Conservation (phyloP, 1,140 invertebrate genomes). For the Phthorimaea operculella region DNA sequence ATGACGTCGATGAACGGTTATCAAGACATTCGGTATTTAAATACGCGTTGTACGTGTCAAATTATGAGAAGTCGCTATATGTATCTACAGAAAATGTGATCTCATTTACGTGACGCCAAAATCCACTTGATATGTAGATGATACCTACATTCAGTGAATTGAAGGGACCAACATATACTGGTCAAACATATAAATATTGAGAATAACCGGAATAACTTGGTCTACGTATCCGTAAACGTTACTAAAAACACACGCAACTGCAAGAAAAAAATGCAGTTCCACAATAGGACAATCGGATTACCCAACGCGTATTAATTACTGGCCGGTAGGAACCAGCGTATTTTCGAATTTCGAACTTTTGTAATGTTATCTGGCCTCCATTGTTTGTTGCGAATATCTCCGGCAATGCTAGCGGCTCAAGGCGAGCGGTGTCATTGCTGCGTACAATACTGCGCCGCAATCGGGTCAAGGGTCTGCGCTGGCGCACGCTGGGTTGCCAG, state of each 20-base stretch:
- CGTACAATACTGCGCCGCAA: conserved; percentile 58
- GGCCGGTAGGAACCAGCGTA: conserved; percentile 56
- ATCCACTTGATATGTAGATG: neutral
- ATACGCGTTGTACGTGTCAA: conserved; percentile 26
- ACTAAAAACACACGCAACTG: conserved; percentile 4
- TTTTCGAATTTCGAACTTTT: conserved; percentile 66
- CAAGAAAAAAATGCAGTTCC: conserved; percentile 19
- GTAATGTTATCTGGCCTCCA: conserved; percentile 67
- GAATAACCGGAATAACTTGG: too few relatives aligned
- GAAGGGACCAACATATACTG: conserved; percentile 6
- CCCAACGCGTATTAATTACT: conserved; percentile 54
- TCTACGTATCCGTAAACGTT: neutral
- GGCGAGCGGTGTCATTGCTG: conserved; percentile 66
- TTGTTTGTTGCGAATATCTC: conserved; percentile 68
- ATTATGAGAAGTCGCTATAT: conserved; percentile 20
- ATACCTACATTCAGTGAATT: too few relatives aligned
- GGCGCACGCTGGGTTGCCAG: conserved; percentile 29
- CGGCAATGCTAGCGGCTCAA: conserved; percentile 64
- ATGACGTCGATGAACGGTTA: conserved; percentile 44
- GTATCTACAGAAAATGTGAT: conserved; percentile 11
- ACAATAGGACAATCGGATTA: conserved; percentile 38
- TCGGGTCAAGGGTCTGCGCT: conserved; percentile 43
- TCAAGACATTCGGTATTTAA: conserved; percentile 46
- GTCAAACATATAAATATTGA: too few relatives aligned
- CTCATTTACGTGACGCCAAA: conserved; percentile 4